Evolutionary conservation across 2,888 invertebrate genomes (phyloP), one percentile per base, ranked within the genome.

Genomic region (Gastracanthus pulcherrimus): DNA sequence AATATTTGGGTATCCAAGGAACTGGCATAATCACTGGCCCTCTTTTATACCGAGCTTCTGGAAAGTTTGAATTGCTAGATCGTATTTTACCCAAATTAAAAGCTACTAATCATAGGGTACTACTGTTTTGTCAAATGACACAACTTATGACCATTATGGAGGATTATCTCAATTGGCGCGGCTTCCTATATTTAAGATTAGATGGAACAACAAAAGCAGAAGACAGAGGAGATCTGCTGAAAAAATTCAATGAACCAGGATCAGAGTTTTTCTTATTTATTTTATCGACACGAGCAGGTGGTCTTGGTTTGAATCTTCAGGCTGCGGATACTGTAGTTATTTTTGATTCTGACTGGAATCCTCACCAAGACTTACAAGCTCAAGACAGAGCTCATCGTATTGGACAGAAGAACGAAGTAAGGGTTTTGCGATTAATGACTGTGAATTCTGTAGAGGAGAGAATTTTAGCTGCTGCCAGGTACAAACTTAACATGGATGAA

Each of bases 331-430:
- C 99, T 31, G 99, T 99, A 84, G 94, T 99, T 86, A 99, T 99
- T 86, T 99, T 99, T 92, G 99, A 99, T 93, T 99, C 99, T 0
- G 99, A 99, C 92, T 99, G 99, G 99, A 99, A 99, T 94, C 99
- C 99, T 3, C 99, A 99, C 93, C 99, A 99, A 96, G 99, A 99
- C 94, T 94, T 99, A 86, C 99, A 99, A 95, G 99, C 99, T 0
- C 99, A 99, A 93, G 99, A 99, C 93, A 95, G 99, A 90, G 99
- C 99, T 4, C 99, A 99, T 94, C 96, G 99, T 92, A 99, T 99
- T 86, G 99, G 99, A 0, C 99, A 99, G 92, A 96, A 98, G 85
- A 99, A 99, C 91, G 99, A 99, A 92, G 99, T 99, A 81, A 95
- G 99, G 38, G 99, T 99, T 0, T 93, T 99, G 76, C 94, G 99